Percentiles rank a stretch among this genome's conserved stretches.
These are phyloP conservation scores for Athalia cordata DNA, from an alignment of 2,888 invertebrate species.

Conservation along the genomic window DNA sequence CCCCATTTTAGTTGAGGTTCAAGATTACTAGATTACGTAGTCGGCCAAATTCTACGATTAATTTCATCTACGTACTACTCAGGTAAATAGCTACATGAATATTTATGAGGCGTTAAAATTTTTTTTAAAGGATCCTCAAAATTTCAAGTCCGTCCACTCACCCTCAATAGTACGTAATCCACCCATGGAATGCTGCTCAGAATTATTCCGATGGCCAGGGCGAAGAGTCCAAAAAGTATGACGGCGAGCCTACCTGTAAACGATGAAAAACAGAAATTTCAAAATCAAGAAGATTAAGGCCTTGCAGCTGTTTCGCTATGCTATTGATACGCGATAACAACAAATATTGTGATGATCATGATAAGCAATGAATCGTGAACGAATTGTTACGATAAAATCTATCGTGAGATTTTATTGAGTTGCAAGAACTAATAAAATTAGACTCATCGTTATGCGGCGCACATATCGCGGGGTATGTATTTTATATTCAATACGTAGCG, in stretches of 20 bases:
- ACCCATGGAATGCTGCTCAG: constrained; percentile 91
- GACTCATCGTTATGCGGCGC: too few species aligned
- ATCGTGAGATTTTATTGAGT: too few species aligned
- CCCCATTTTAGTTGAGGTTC: too few species aligned
- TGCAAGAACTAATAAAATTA: too few species aligned
- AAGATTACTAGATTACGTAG: too few species aligned
- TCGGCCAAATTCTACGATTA: too few species aligned
- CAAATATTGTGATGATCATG: too few species aligned
- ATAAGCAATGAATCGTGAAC: too few species aligned
- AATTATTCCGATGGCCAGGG: constrained; percentile 86
- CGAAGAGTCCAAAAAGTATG: constrained; percentile 86
- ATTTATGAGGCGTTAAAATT: background rate
- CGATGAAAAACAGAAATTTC: constrained; percentile 58
- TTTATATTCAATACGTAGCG: too few species aligned
- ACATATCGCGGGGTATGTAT: too few species aligned
- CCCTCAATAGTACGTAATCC: constrained; percentile 90
- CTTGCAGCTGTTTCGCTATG: constrained; percentile 17
- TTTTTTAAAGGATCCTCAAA: background rate
- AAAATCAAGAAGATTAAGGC: background rate
- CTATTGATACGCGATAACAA: background rate
- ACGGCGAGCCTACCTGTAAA: constrained; percentile 88
- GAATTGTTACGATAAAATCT: too few species aligned
- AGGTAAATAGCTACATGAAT: background rate
- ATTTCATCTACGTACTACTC: too few species aligned
- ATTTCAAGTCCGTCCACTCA: constrained; percentile 70